Base-by-base conservation (phyloP, 2,797 vertebrate species). In the Sarcoramphus papa region DNA sequence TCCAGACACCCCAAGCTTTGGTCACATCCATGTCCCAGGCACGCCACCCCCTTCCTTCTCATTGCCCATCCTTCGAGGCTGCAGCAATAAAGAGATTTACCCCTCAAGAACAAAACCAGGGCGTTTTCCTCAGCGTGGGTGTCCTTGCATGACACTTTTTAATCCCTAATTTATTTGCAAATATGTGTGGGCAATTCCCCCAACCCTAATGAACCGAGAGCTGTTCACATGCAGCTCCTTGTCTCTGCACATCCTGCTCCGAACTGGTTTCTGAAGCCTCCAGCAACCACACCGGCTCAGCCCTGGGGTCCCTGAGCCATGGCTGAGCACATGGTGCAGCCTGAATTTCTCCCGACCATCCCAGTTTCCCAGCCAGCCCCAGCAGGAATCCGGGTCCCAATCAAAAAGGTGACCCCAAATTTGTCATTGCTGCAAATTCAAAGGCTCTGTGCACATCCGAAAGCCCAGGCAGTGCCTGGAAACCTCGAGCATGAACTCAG, bases 221-320 rank as follows among this genome's bases (percentile, higher is more conserved):
- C 47, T 41, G 59, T 76, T 93, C 88, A 69, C 70, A 78, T 2
- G 10, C 53, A 64, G 84, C 80, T 90, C 65, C 86, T 64, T 8
- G 7, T 30, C 45, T 24, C 50, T 59, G 69, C 62, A 35, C 41
- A 14, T 84, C 95, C 90, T 73, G 88, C 75, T 94, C 88, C 6
- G 2, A 88, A 83, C 94, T 80, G 95, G 93, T 92, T 94, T 82
- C 85, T 13, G 5, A 65, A 85, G 89, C 83, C 94, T 62, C 83
- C 89, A 88, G 92, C 53, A 1, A 82, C 48, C 0, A 0, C 57
- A 5, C 5, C 4, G 0, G 62, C 81, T 94, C 77, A 90, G 60
- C 90, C 84, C 76, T 30, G 54, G 11, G 22, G 33, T 64, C 41
- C 50, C 48, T 2, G 0, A 25, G 43, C 53, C 1, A 0, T 1